Percentiles rank a stretch among this genome's conserved stretches.
Conservation (phyloP, 2,797 vertebrate species). For the Crossoptilon crossoptilon region DNA sequence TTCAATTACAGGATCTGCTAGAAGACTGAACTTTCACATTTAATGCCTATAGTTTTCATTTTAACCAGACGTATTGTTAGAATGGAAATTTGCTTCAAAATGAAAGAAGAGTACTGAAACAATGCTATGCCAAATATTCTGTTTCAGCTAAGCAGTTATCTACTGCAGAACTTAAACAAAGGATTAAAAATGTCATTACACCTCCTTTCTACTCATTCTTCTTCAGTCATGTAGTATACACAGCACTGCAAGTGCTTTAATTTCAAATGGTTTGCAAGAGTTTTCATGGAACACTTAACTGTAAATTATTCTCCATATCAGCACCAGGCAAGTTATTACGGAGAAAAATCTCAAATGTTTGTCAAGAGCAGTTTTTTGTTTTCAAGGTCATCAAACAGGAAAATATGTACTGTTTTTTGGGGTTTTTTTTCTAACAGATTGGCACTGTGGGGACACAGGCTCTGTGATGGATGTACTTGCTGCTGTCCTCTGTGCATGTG, state of each 20-base stretch:
- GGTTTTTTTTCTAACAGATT: too few species aligned
- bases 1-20: background rate
- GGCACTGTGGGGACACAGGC: fast-evolving
- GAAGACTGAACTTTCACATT: constrained; percentile 4
- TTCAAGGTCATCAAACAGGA: background rate
- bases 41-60: background rate
- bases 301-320: background rate
- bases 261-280: background rate
- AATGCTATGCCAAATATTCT: background rate
- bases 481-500: background rate
- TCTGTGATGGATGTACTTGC: background rate
- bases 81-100: background rate
- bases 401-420: background rate
- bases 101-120: background rate
- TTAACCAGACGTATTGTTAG: background rate
- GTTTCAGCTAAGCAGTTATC: background rate
- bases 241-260: background rate
- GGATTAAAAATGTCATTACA: background rate
- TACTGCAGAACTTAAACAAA: background rate
- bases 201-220: background rate
- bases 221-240: background rate
- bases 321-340: background rate
- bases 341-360: background rate
- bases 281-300: background rate
- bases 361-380: background rate